Conservation (phyloP, 2,888 invertebrate species). For the Mellilla xanthometata region DNA sequence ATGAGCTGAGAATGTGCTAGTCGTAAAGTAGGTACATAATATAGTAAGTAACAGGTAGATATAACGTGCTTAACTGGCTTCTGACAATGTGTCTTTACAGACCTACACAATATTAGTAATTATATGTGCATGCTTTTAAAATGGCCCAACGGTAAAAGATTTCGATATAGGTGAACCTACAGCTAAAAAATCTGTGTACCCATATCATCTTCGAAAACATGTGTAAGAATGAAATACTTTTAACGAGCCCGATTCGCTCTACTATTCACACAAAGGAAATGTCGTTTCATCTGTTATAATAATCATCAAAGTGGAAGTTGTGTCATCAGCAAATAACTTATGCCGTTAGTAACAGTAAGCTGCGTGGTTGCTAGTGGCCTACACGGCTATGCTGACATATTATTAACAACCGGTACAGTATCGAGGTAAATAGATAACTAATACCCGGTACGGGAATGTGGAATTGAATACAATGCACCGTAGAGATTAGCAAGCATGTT, state of each 20-base stretch:
- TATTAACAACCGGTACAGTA: conserved; percentile 60
- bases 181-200: background rate
- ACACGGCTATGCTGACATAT: conserved; percentile 47
- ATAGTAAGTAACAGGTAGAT: too few relatives aligned
- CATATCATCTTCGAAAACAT: conserved; percentile 5
- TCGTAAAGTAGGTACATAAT: too few relatives aligned
- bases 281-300: conserved; percentile 34
- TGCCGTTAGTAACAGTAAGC: conserved; percentile 69
- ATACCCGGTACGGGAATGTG: conserved; percentile 40
- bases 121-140: too few relatives aligned
- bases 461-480: conserved; percentile 44
- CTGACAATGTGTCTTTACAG: too few relatives aligned
- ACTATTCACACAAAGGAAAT: conserved; percentile 30
- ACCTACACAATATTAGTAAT: too few relatives aligned
- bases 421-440: conserved; percentile 59
- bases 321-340: conserved; percentile 59
- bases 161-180: too few relatives aligned
- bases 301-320: conserved; percentile 36
- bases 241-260: conserved; percentile 25
- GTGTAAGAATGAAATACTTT: conserved; percentile 4
- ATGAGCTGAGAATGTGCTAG: too few relatives aligned
- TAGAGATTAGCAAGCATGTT: conserved; percentile 9
- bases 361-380: conserved; percentile 51
- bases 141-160: too few relatives aligned
- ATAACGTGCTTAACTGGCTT: too few relatives aligned